Conservation (phyloP, 2,888 invertebrate species). For the Hyposoter didymator region DNA sequence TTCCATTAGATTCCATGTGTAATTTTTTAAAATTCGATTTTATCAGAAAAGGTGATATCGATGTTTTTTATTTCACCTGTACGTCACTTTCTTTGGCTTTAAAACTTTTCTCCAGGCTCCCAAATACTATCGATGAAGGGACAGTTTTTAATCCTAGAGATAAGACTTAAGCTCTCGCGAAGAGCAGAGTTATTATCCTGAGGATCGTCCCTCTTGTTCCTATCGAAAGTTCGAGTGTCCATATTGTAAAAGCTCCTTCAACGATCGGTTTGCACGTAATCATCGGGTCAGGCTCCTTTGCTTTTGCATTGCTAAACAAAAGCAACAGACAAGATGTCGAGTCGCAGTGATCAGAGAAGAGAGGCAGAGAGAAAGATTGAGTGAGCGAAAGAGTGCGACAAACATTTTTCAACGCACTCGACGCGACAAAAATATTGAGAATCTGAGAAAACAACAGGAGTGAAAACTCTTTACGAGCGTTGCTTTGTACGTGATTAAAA, state of each 20-base stretch:
- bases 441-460: neutral
- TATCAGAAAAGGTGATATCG: neutral
- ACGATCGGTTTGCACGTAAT: constrained; percentile 44
- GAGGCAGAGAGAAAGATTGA: neutral
- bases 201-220: constrained; percentile 42
- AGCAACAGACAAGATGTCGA: constrained; percentile 36
- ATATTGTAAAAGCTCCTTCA: constrained; percentile 22
- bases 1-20: neutral
- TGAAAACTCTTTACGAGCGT: neutral
- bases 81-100: neutral
- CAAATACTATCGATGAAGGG: neutral
- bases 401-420: neutral
- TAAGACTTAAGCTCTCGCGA: neutral
- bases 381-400: constrained; percentile 17
- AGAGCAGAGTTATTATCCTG: neutral
- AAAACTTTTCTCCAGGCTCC: neutral
- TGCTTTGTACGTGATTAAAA: constrained; percentile 28
- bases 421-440: constrained; percentile 28
- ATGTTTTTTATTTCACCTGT: neutral
- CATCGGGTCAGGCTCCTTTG: constrained; percentile 26
- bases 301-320: constrained; percentile 43
- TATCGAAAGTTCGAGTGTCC: constrained; percentile 32
- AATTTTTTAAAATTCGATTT: neutral
- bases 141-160: neutral
- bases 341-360: constrained; percentile 1